A percentile compares a stretch with the other conserved stretches of the same genome.
phyloP scores from a whole-genome alignment of 2,797 vertebrate species.

The Mionectes olivaceus region DNA sequence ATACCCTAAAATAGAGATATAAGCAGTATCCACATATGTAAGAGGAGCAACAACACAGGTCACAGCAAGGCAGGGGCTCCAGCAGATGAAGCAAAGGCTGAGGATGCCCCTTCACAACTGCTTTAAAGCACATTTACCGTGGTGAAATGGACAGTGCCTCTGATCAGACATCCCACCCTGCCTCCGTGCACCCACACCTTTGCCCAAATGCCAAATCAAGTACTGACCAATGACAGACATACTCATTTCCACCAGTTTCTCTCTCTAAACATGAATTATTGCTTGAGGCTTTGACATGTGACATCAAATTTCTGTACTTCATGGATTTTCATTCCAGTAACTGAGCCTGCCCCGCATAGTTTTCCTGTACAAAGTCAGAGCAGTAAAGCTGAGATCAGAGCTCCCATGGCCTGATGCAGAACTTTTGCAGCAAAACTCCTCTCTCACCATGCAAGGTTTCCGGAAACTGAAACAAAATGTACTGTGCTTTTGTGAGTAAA shows the following conservation, averaged over 20 bases:
- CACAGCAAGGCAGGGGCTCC: background rate
- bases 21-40: rapidly evolving
- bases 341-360: background rate
- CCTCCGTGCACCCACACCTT: background rate
- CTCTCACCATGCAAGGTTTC: background rate
- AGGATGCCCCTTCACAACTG: background rate
- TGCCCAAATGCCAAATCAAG: rapidly evolving
- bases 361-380: background rate
- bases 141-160: background rate
- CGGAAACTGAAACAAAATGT: background rate
- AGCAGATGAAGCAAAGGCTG: background rate
- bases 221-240: background rate
- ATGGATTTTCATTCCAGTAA: background rate
- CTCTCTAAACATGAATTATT: background rate
- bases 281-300: background rate
- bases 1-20: background rate
- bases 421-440: background rate
- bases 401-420: background rate
- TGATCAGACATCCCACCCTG: background rate
- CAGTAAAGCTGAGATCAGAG: background rate
- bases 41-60: background rate
- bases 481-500: background rate
- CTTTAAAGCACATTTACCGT: background rate
- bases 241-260: background rate
- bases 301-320: background rate